Evolutionary conservation across 2,888 invertebrate species (phyloP).

Genomic region (Caenorhabditis wallacei): DNA sequence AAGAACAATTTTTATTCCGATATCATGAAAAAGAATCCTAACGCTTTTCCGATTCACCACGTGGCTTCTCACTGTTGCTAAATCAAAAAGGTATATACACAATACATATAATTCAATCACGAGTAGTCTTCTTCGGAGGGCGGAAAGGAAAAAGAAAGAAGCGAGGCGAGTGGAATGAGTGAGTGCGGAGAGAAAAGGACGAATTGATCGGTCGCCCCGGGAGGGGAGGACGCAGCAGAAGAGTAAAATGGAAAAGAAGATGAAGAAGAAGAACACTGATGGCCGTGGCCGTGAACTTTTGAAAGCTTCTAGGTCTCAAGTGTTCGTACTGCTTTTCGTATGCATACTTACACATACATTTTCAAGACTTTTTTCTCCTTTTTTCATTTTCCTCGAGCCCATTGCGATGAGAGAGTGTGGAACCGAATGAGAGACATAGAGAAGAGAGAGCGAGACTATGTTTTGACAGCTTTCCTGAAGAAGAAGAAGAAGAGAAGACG

Average conservation of each 20-base stretch:
- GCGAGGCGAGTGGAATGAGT: conserved; percentile 33
- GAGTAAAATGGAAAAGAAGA: conserved; percentile 9
- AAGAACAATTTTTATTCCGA: too few species aligned
- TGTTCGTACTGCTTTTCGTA: conserved; percentile 20
- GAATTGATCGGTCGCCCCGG: conserved; percentile 53
- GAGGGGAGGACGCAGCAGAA: conserved; percentile 18
- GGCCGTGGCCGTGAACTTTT: conserved; percentile 9
- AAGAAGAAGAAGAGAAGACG: conserved; percentile 14
- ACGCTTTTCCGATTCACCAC: background rate
- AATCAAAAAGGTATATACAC: conserved; percentile 27
- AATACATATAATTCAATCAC: conserved; percentile 29
- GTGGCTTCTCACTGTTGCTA: background rate
- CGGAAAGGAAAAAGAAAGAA: conserved; percentile 11
- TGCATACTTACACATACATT: conserved; percentile 32
- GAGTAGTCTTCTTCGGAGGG: conserved; percentile 33
- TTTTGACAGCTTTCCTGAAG: conserved; percentile 53
- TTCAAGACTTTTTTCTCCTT: conserved; percentile 4
- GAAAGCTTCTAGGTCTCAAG: background rate
- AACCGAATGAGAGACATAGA: conserved; percentile 5
- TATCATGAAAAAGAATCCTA: background rate
- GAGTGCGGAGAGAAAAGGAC: conserved; percentile 40
- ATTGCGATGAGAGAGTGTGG: background rate
- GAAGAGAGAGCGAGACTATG: conserved; percentile 31
- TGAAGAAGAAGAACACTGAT: background rate
- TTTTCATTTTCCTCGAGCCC: background rate